Evolutionary conservation across 2,113 vertebrate species (phyloP).

Genomic region (Lampris megalopsis): DNA sequence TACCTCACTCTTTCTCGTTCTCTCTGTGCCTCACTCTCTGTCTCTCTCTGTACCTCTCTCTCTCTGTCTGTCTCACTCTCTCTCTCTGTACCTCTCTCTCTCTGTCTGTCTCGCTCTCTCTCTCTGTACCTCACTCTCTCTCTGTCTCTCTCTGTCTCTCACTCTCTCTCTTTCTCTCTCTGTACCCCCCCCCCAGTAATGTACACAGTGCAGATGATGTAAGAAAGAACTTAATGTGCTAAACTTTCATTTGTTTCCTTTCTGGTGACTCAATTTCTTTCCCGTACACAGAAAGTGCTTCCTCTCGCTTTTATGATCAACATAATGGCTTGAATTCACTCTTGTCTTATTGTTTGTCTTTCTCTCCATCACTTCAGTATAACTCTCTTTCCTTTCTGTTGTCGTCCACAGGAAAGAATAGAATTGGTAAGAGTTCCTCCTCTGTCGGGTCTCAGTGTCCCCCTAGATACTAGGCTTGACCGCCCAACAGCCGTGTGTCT

Average conservation of each 20-base stretch:
- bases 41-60: neutral
- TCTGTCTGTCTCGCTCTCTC: neutral
- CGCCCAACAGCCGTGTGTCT: conserved; percentile 59
- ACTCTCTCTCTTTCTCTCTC: neutral
- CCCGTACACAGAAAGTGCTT: neutral
- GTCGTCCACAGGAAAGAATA: conserved; percentile 85
- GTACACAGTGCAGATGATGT: conserved; percentile 3
- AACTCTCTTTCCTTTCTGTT: conserved; percentile 72
- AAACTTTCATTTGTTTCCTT: conserved; percentile 1
- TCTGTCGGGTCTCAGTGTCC: conserved; percentile 30
- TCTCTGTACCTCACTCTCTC: neutral
- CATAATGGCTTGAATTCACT: neutral
- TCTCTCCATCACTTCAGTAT: conserved; percentile 40
- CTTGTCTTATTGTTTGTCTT: conserved; percentile 4
- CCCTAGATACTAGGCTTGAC: conserved; percentile 49
- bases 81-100: neutral
- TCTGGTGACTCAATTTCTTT: neutral
- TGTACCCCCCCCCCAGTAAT: neutral
- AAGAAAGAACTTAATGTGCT: neutral
- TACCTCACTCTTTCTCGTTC: neutral
- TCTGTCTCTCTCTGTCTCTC: neutral
- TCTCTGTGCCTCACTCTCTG: neutral
- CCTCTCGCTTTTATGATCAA: neutral
- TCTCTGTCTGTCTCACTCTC: neutral
- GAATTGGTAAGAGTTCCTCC: conserved; percentile 86